Conservation (phyloP, 1,140 invertebrate genomes). For the Pseudomyrmex pallidus region DNA sequence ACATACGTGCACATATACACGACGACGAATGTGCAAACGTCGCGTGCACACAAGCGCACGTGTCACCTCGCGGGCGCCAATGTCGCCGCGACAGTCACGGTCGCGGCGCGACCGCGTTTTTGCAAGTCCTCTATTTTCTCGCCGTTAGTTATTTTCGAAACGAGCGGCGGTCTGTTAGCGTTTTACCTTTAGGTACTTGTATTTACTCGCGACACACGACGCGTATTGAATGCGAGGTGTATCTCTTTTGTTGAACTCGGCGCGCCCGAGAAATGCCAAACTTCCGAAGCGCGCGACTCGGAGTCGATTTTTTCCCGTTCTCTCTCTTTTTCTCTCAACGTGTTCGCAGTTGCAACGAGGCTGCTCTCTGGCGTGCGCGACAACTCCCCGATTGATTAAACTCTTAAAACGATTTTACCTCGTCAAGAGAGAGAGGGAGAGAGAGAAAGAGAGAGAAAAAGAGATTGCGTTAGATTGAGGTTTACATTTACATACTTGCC, state of each 20-base stretch:
- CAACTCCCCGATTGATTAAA: background rate
- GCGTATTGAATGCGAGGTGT: too few relatives aligned
- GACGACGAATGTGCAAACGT: conserved; percentile 14
- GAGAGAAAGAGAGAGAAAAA: background rate
- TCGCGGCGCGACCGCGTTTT: conserved; percentile 28
- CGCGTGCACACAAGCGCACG: conserved; percentile 3
- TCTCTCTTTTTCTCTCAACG: too few relatives aligned
- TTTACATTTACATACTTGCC: background rate
- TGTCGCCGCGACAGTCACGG: conserved; percentile 27
- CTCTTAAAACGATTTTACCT: background rate
- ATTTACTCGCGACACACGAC: background rate
- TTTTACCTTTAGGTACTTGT: conserved; percentile 16
- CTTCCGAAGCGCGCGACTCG: background rate
- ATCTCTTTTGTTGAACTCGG: background rate
- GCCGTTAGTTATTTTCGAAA: conserved; percentile 52
- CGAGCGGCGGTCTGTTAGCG: background rate
- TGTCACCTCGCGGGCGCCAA: conserved; percentile 57
- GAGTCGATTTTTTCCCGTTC: background rate
- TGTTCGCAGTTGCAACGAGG: too few relatives aligned
- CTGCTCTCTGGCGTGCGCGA: background rate
- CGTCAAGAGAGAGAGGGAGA: background rate
- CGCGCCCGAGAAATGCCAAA: background rate
- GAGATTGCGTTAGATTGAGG: background rate
- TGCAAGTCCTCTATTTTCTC: conserved; percentile 49
- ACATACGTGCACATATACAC: background rate